Evolutionary conservation across 2,888 invertebrate species (phyloP), one percentile per base, ranked within the genome.

Genomic region (Liopterus haemorrhoidalis): DNA sequence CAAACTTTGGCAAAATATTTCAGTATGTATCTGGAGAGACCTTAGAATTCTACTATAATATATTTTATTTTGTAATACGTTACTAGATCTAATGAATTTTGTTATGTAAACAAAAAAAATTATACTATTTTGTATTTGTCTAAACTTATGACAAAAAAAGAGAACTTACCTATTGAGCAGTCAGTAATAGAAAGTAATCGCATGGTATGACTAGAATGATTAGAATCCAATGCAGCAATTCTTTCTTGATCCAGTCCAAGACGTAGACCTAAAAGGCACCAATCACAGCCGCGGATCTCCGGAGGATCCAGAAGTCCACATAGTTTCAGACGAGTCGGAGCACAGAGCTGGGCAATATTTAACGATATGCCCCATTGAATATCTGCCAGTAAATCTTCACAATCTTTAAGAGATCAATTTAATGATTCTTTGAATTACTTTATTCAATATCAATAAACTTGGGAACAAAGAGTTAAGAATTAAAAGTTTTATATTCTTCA

Each of bases 241-340:
- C 61, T 61, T 41, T 68, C 66, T 51, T 68, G 68, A 41, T 60
- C 62, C 15, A 69, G 53, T 40, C 81, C 81, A 43, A 87, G 69
- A 51, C 79, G 73, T 38, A 81, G 75, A 9, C 86, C 85, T 46
- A 87, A 66, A 59, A 84, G 73, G 59, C 85, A 77, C 87, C 87
- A 87, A 62, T 87, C 85, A 57, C 81, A 76, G 14, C 83, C 83
- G 46, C 79, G 72, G 9, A 78, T 76, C 62, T 82, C 82, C 1
- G 83, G 82, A 12, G 82, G 82, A 66, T 87, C 85, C 43, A 87
- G 66, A 55, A 82, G 67, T 49, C 76, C 72, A 53, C 83, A 81
- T 42, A 87, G 63, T 60, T 77, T 72, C 54, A 76, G 69, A 49
- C 79, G 72, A 14, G 78, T 70, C 27, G 76, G 71, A 11, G 78